These are phyloP conservation scores for Aegotheles bennettii DNA, from an alignment of 2,113 vertebrate species.

Conservation along the genomic window DNA sequence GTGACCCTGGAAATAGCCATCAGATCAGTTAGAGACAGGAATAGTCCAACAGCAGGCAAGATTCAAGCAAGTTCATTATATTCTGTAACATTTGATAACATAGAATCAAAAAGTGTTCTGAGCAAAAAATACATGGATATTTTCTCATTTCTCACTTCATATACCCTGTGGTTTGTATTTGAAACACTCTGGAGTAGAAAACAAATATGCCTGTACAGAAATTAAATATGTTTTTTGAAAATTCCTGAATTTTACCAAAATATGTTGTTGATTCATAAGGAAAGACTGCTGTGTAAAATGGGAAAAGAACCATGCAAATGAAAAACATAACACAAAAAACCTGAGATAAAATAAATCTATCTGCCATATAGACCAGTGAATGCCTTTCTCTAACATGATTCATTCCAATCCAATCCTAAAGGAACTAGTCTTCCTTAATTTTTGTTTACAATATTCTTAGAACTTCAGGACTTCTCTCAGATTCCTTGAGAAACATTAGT, in stretches of 20 bases:
- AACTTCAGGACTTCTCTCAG: background rate
- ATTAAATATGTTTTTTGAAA: background rate
- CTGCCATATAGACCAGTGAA: background rate
- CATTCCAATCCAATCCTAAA: background rate
- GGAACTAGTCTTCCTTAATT: background rate
- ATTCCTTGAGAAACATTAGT: background rate
- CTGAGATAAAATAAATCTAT: background rate
- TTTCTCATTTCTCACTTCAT: background rate
- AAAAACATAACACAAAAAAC: background rate
- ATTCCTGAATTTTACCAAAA: background rate
- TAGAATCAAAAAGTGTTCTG: background rate
- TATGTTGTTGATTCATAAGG: background rate
- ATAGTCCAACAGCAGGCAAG: background rate
- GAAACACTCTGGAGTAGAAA: background rate
- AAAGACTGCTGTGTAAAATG: background rate
- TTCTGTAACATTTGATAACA: background rate
- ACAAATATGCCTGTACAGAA: background rate
- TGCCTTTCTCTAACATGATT: background rate
- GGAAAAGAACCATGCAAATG: background rate
- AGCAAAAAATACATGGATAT: background rate
- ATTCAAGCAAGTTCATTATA: background rate
- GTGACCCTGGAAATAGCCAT: background rate
- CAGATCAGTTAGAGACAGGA: background rate
- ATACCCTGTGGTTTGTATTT: background rate
- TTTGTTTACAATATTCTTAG: background rate